Evolutionary conservation across 2,888 invertebrate genomes (phyloP), one percentile per base, ranked within the genome.

Genomic region (Acronicta leporina): DNA sequence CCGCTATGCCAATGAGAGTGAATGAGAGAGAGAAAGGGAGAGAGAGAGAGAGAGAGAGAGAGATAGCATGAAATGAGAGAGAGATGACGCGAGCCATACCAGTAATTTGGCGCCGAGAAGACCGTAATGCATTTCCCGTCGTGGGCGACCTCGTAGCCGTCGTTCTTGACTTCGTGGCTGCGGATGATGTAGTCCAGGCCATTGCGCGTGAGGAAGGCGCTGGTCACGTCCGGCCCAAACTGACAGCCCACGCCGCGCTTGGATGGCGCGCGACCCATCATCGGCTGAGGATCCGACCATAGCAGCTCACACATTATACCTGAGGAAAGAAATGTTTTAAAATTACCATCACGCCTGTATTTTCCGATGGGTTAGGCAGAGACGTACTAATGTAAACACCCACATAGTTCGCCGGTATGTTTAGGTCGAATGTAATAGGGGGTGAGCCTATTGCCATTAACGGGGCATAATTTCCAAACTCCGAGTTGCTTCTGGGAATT

Each of bases 41-140:
- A 7, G 1, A 27, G 4, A 25, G 25, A 5, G 5, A 25, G 25
- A 2, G 25, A 5, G 5, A 27, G 27, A 27, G 27, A 27, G 27
- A 27, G 27, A 27, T 27, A 7, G 27, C 27, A 27, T 6, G 27
- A 27, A 4, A 33, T 33, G 0, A 33, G 33, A 33, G 11, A 33
- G 33, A 11, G 3, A 33, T 33, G 5, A 33, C n/a, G 38, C 11
- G 4, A 0, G 7, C 2, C 92, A 90, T 90, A 98, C 98, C 99
- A 99, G 96, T 99, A 99, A 91, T 99, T 99, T 73, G 99, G 99
- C 78, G 99, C 99, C 1, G 99, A 99, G 95, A 99, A 99, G 48
- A 99, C 99, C 11, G 99, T 99, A 86, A 99, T 98, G 88, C 99
- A 99, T 87, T 98, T 98, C 40, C 98, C 99, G 84, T 98, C 96